These are phyloP conservation scores for Tachysurus vachellii DNA, from an alignment of 2,113 vertebrate genomes.

Conservation along the genomic window DNA sequence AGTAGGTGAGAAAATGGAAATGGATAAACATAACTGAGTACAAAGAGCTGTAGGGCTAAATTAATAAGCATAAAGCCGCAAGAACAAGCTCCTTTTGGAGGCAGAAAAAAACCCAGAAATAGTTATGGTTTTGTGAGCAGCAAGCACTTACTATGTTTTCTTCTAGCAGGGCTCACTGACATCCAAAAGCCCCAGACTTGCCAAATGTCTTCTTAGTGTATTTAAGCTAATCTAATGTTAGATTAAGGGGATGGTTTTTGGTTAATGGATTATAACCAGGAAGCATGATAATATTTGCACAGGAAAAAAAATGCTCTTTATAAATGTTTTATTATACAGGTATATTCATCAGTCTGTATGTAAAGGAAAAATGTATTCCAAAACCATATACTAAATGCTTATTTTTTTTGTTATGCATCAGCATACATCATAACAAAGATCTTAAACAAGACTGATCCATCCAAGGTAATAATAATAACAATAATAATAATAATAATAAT, in stretches of 20 bases:
- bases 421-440: slow-evolving; percentile 48
- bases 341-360: not conserved
- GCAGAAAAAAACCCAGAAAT: not conserved
- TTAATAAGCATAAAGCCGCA: slow-evolving; percentile 64
- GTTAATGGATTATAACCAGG: not conserved
- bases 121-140: not conserved
- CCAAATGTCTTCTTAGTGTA: slow-evolving; percentile 7
- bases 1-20: slow-evolving; percentile 17
- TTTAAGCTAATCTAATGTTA: not conserved
- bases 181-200: not conserved
- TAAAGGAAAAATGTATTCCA: not conserved
- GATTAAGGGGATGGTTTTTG: not conserved
- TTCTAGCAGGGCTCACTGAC: not conserved
- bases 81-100: slow-evolving; percentile 50
- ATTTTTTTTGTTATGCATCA: not conserved
- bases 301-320: slow-evolving; percentile 12
- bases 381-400: slow-evolving; percentile 23
- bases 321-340: slow-evolving; percentile 7
- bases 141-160: not conserved
- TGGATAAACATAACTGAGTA: not conserved
- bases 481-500: too few relatives aligned
- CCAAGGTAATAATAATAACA: not conserved
- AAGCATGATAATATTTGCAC: not conserved
- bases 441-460: slow-evolving; percentile 27
- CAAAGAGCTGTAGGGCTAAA: slow-evolving; percentile 53